Evolutionary conservation across 2,888 invertebrate genomes (phyloP).

Genomic region (Argyresthia albistria): DNA sequence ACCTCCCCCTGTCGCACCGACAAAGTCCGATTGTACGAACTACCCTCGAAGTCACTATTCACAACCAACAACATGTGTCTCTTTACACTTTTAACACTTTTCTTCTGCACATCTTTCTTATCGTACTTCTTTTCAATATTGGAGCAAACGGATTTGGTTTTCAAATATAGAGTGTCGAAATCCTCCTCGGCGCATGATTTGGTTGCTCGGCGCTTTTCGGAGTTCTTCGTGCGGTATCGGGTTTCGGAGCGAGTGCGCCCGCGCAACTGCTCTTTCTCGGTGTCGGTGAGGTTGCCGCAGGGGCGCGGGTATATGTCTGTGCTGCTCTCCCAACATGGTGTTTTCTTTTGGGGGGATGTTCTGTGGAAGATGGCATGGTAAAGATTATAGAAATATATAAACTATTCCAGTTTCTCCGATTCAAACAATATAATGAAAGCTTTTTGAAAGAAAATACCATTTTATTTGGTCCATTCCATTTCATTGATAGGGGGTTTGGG

Average conservation of each 20-base stretch:
- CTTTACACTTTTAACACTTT: conserved; percentile 28
- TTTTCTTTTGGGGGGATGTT: conserved; percentile 68
- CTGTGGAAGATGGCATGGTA: conserved; percentile 31
- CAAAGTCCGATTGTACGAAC: conserved; percentile 72
- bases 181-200: conserved; percentile 77
- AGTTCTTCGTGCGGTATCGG: conserved; percentile 63
- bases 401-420: background rate
- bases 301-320: conserved; percentile 87
- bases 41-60: conserved; percentile 74
- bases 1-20: conserved; percentile 82
- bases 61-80: conserved; percentile 81
- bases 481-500: no score
- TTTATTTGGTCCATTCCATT: no score
- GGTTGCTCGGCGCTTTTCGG: conserved; percentile 31
- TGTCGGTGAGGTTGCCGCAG: conserved; percentile 86
- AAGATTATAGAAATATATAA: background rate
- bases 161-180: conserved; percentile 80
- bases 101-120: conserved; percentile 5
- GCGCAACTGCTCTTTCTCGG: conserved; percentile 77
- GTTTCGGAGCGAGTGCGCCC: conserved; percentile 80
- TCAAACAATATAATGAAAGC: background rate
- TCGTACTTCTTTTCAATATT: conserved; percentile 32
- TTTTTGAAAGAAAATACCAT: no score
- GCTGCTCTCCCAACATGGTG: conserved; percentile 86
- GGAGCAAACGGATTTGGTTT: conserved; percentile 54